Conservation (phyloP, 2,797 vertebrate species). For the Dendrocincla fuliginosa region DNA sequence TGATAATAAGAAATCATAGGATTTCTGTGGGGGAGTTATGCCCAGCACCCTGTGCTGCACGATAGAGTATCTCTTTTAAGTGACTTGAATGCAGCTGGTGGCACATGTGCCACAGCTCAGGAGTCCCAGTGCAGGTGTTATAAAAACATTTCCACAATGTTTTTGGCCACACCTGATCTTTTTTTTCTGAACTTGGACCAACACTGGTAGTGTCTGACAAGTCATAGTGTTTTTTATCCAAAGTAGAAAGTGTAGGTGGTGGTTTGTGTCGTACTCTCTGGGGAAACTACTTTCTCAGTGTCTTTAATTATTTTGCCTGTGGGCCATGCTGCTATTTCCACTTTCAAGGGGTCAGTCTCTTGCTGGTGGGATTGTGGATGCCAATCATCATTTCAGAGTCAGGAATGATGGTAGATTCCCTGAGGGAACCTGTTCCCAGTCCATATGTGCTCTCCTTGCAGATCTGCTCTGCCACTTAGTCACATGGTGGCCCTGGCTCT, state of each 20-base stretch:
- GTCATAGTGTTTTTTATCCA: not conserved
- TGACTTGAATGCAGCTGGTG: not conserved
- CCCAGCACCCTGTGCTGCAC: not conserved
- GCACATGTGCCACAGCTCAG: not conserved
- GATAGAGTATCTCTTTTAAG: not conserved
- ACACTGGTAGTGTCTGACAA: not conserved
- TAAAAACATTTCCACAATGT: not conserved
- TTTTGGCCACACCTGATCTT: not conserved
- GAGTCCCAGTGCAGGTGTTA: not conserved
- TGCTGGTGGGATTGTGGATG: not conserved
- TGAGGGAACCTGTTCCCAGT: not conserved
- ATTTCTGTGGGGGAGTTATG: not conserved
- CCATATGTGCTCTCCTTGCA: not conserved
- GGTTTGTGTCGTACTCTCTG: not conserved
- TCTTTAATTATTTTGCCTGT: not conserved
- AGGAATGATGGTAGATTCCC: not conserved
- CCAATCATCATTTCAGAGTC: not conserved
- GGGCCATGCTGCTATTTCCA: not conserved
- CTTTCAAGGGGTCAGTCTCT: not conserved
- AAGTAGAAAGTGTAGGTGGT: not conserved
- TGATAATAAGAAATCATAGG: not conserved
- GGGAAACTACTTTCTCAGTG: not conserved
- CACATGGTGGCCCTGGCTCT: not conserved
- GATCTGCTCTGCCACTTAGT: not conserved
- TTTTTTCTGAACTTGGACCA: not conserved